Base-by-base conservation (phyloP, 2,113 vertebrate genomes). In the Clarias magur region DNA sequence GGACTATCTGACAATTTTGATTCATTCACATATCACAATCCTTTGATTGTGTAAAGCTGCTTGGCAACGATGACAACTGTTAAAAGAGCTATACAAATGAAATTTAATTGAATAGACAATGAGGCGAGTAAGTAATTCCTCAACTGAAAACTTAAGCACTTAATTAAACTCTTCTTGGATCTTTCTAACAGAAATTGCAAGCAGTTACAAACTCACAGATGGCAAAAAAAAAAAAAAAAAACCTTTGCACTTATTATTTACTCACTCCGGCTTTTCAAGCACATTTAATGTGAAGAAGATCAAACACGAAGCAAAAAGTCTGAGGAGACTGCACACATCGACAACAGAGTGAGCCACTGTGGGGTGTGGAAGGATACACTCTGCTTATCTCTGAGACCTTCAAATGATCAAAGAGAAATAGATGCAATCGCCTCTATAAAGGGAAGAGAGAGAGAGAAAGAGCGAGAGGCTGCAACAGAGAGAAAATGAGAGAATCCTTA, bases 341-440 rank as follows among this genome's bases (percentile, higher is more conserved):
- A 86, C n/a, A 80, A 82, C 75, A 81, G 70, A 87, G 38, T 38
- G 72, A 48, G 65, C 62, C 19, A 76, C 48, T 23, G 56, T 82
- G 85, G 72, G 42, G 23, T 19, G 60, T n/a, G 34, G 83, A 67
- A 81, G 62, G 62, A 89, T 59, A 85, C 84, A 75, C 75, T n/a
- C 82, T 27, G 42, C 85, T 53, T 87, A 87, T 88, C 89, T 83
- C 34, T 42, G 54, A 87, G 56, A 63, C 84, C 62, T 80, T 88
- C 57, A 65, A 60, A 91, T 67, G 86, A 91, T 90, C 60, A 91
- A 90, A 88, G 89, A 19, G 27, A 68, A 60, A 60, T 30, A 90
- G 90, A 93, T 93, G 89, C 78, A 89, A 93, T 92, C 90, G 67
- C 67, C 75, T 54, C 23, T 75, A 23, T 34, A 80, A 80, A 80